These are phyloP conservation scores for Acropora yongei DNA, from an alignment of 64 coral and sea anemone genomes.

Conservation along the genomic window DNA sequence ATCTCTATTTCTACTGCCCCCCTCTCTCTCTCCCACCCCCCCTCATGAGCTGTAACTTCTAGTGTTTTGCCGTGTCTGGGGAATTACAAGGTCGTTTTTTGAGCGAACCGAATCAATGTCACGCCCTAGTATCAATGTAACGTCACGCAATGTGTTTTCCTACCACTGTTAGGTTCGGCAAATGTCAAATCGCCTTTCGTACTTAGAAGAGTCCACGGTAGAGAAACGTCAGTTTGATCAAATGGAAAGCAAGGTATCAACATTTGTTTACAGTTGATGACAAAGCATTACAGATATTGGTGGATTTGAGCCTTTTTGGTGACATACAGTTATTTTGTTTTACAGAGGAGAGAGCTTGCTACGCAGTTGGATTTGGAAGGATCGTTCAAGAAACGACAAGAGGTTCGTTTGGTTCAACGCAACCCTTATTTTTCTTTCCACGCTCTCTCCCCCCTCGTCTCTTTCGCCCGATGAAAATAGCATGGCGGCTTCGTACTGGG, in stretches of 20 bases:
- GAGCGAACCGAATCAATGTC: neutral
- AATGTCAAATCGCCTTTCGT: conserved; percentile 44
- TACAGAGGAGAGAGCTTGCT: conserved; percentile 67
- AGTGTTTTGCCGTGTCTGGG: too few species aligned
- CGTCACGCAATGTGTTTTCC: neutral
- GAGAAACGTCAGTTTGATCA: conserved; percentile 54
- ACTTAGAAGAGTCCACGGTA: conserved; percentile 60
- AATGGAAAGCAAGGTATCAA: conserved; percentile 76
- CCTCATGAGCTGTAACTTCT: too few species aligned
- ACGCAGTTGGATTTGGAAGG: conserved; percentile 64
- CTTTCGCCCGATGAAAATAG: too few species aligned
- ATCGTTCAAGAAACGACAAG: conserved; percentile 67
- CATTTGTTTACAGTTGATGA: neutral
- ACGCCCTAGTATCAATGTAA: neutral
- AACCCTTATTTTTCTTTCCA: too few species aligned
- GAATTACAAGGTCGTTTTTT: too few species aligned
- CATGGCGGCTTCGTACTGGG: too few species aligned
- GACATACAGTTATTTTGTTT: neutral
- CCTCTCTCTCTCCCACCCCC: too few species aligned
- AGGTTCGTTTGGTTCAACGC: neutral
- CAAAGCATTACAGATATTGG: neutral
- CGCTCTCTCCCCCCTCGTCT: too few species aligned
- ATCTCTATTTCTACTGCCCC: too few species aligned
- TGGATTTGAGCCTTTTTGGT: neutral
- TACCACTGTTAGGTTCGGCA: neutral